Percentiles rank a stretch among this genome's conserved stretches.
These are phyloP conservation scores for Leptinotarsa juncta DNA, from an alignment of 2,888 invertebrate genomes.

Conservation along the genomic window DNA sequence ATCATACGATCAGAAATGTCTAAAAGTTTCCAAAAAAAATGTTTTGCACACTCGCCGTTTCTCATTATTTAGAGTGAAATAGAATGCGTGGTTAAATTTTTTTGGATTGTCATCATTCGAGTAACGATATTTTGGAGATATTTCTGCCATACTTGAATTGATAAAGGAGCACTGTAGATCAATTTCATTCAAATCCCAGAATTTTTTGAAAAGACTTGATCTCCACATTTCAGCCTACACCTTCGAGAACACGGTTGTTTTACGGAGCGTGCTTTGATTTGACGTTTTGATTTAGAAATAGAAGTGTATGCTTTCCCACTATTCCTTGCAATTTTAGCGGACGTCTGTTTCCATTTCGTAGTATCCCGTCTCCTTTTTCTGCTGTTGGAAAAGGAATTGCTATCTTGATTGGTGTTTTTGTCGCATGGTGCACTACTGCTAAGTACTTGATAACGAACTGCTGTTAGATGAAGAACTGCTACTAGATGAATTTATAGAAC, in stretches of 20 bases:
- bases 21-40: constrained; percentile 10
- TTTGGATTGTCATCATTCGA: background rate
- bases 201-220: background rate
- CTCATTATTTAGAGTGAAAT: background rate
- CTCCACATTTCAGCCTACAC: constrained; percentile 3
- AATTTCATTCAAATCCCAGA: constrained; percentile 5
- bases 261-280: background rate
- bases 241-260: constrained; percentile 7
- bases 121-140: constrained; percentile 4
- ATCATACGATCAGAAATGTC: constrained; percentile 18
- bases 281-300: background rate
- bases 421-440: background rate
- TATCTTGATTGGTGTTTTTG: background rate
- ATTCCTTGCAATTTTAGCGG: background rate
- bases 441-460: background rate
- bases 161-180: constrained; percentile 15
- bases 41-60: constrained; percentile 10
- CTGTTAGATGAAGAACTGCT: background rate
- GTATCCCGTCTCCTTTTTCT: too few relatives aligned
- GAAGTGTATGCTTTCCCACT: background rate
- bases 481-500: background rate
- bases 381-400: too few relatives aligned
- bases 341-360: background rate
- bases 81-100: constrained; percentile 11
- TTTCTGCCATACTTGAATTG: constrained; percentile 1